phyloP scores from a whole-genome alignment of 2,797 vertebrate genomes.

The Xenops minutus region DNA sequence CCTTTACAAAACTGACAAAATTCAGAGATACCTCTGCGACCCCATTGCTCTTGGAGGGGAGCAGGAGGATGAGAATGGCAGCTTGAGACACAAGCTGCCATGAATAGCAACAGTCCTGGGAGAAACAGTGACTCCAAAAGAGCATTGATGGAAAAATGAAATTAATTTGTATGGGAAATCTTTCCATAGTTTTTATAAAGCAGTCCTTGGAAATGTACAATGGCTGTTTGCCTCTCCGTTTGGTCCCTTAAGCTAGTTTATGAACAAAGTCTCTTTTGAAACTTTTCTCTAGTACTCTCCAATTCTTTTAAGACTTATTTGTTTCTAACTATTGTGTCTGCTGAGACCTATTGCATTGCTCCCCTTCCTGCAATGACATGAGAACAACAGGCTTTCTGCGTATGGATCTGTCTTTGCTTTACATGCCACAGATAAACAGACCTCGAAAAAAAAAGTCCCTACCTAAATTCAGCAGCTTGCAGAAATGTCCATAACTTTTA shows the following conservation, averaged over 20 bases:
- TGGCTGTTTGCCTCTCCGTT: not conserved
- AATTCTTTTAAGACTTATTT: not conserved
- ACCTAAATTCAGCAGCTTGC: not conserved
- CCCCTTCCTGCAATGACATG: not conserved
- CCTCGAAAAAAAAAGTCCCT: not conserved
- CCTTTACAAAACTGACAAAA: constrained; percentile 49
- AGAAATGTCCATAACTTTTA: not conserved
- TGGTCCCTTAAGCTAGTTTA: not conserved
- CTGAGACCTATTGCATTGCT: not conserved
- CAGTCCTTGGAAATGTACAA: not conserved
- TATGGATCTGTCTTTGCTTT: not conserved
- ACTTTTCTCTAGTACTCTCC: not conserved
- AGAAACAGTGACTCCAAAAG: not conserved
- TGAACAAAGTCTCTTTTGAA: not conserved
- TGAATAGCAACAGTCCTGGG: not conserved
- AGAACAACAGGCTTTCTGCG: not conserved
- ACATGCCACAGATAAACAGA: not conserved
- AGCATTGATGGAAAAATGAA: not conserved
- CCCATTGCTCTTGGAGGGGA: not conserved
- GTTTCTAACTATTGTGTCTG: not conserved
- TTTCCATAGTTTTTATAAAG: not conserved
- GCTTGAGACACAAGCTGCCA: not conserved
- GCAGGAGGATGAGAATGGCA: not conserved
- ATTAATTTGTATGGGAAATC: not conserved
- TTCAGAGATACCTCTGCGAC: not conserved